Evolutionary conservation across 37 sponge, comb jelly and placozoan species (phyloP).

Genomic region (Halisarca cf. caerulea): DNA sequence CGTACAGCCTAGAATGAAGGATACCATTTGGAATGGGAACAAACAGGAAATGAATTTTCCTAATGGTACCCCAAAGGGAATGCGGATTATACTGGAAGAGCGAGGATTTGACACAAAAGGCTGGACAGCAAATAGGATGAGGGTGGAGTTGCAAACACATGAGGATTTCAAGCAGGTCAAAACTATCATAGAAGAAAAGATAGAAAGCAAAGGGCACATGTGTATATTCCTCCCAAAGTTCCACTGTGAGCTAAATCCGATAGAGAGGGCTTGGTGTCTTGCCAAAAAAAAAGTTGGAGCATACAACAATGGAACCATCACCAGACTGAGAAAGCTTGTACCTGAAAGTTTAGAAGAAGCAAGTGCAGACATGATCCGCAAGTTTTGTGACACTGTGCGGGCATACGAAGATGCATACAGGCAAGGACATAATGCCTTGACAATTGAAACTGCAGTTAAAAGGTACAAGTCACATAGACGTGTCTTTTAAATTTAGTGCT

Average conservation of each 20-base stretch:
- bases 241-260: constrained; percentile 59
- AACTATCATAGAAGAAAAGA: constrained; percentile 13
- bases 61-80: constrained; percentile 20
- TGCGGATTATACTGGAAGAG: constrained; percentile 36
- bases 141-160: constrained; percentile 22
- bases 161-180: constrained; percentile 36
- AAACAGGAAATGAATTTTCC: neutral
- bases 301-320: constrained; percentile 44
- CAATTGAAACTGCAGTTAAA: neutral
- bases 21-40: constrained; percentile 43
- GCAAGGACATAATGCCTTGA: neutral
- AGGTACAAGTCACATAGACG: constrained; percentile 5
- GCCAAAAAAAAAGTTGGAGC: constrained; percentile 46
- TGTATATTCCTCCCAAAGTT: constrained; percentile 45
- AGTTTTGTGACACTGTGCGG: neutral
- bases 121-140: constrained; percentile 47
- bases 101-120: constrained; percentile 21
- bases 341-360: constrained; percentile 19
- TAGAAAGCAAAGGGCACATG: neutral
- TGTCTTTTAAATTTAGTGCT: neutral
- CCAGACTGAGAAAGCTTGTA: constrained; percentile 43
- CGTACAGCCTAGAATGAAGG: constrained; percentile 46
- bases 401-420: constrained; percentile 2
- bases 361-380: neutral
- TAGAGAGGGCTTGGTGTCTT: constrained; percentile 49